A percentile compares a stretch with the other conserved stretches of the same genome.
Evolutionary conservation across 1,140 invertebrate species (phyloP).

Genomic region (Drosophila pachea): DNA sequence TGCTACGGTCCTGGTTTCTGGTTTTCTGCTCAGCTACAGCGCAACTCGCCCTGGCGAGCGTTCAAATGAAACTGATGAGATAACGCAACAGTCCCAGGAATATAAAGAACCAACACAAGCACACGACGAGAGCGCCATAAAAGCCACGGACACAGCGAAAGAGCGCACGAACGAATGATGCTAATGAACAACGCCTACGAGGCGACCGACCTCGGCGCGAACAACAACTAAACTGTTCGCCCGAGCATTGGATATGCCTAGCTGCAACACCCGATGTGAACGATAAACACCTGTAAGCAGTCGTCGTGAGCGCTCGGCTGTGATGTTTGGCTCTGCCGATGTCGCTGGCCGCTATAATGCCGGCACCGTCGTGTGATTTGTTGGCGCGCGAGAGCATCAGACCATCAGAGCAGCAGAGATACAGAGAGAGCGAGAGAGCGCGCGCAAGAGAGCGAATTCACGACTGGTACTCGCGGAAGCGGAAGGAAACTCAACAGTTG

Average conservation of each 20-base stretch:
- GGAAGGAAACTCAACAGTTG: conserved; percentile 76
- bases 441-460: neutral
- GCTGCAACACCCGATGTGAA: conserved; percentile 13
- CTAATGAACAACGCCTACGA: conserved; percentile 4
- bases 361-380: conserved; percentile 37
- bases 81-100: conserved; percentile 49
- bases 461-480: conserved; percentile 41
- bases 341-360: conserved; percentile 20
- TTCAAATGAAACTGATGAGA: conserved; percentile 68
- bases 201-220: neutral
- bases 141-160: conserved; percentile 9
- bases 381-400: conserved; percentile 13
- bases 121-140: conserved; percentile 36
- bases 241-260: neutral
- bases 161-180: conserved; percentile 13
- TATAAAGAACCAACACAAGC: conserved; percentile 43
- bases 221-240: neutral
- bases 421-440: neutral
- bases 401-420: conserved; percentile 5
- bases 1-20: neutral
- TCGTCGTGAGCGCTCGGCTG: conserved; percentile 4
- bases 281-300: conserved; percentile 69
- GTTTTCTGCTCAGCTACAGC: conserved; percentile 23
- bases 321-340: neutral
- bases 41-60: conserved; percentile 60